Evolutionary conservation across 2,113 vertebrate genomes (phyloP).

Genomic region (Phycodurus eques): DNA sequence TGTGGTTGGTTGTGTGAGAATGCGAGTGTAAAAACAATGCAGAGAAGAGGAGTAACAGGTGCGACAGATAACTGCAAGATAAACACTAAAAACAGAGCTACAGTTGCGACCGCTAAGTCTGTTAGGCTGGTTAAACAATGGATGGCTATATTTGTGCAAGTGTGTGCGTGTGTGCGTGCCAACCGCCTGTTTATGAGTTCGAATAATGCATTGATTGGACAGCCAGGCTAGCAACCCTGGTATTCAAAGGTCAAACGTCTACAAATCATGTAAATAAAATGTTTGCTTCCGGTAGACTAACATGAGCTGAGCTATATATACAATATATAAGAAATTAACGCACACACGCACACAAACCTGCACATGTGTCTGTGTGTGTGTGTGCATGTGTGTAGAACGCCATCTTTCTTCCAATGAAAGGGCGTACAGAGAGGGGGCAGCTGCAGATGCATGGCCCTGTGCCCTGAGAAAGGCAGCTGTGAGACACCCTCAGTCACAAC

Average conservation of each 20-base stretch:
- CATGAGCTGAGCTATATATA: not conserved
- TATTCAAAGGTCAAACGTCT: not conserved
- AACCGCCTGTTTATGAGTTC: conserved; percentile 7
- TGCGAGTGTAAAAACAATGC: conserved; percentile 11
- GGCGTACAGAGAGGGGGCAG: conserved; percentile 70
- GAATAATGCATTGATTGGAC: conserved; percentile 22
- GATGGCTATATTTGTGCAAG: conserved; percentile 33
- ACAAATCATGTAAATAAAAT: not conserved
- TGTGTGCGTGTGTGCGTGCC: not conserved
- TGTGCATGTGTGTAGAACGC: conserved; percentile 37
- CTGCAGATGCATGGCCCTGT: conserved; percentile 68
- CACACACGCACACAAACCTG: conserved; percentile 15
- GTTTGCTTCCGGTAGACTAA: conserved; percentile 2
- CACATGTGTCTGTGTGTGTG: conserved; percentile 28
- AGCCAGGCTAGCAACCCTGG: not conserved
- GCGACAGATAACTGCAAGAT: conserved; percentile 50
- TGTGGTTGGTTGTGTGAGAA: conserved; percentile 2
- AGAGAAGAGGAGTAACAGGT: conserved; percentile 67
- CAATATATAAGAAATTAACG: conserved; percentile 17
- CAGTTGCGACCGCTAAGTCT: conserved; percentile 45
- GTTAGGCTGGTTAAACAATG: conserved; percentile 63
- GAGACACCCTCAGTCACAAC: conserved; percentile 34
- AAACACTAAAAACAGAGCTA: conserved; percentile 56
- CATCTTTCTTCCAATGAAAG: conserved; percentile 66
- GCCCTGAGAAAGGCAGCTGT: conserved; percentile 70